Percentiles rank a stretch among this genome's conserved stretches.
Evolutionary conservation across 2,888 invertebrate species (phyloP).

Genomic region (Gari tellinella): DNA sequence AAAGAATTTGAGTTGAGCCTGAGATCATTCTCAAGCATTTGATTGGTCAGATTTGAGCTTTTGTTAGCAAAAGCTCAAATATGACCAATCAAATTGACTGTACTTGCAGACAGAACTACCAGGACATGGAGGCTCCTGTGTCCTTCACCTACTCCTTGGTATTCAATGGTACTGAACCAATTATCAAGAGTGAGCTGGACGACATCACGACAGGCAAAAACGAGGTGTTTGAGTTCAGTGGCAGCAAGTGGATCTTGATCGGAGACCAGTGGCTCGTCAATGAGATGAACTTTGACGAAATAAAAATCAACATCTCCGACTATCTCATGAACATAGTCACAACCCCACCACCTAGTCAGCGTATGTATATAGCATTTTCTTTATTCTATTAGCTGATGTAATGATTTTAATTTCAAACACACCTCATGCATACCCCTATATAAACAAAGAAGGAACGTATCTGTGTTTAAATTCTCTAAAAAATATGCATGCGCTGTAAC

Average conservation of each 20-base stretch:
- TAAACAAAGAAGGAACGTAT: too few relatives aligned
- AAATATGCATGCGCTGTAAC: too few relatives aligned
- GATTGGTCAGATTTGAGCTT: neutral
- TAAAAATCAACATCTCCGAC: constrained; percentile 68
- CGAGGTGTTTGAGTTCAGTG: constrained; percentile 41
- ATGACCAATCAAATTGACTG: too few relatives aligned
- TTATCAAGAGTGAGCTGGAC: constrained; percentile 53
- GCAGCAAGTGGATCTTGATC: constrained; percentile 46
- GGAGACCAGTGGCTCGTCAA: constrained; percentile 51
- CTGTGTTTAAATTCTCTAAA: too few relatives aligned
- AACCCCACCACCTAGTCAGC: constrained; percentile 57
- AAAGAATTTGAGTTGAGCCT: too few relatives aligned
- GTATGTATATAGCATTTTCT: constrained; percentile 29
- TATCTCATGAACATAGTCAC: constrained; percentile 56
- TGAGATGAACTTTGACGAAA: constrained; percentile 46
- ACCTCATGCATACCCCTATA: too few relatives aligned
- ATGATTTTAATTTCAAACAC: neutral
- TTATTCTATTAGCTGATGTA: too few relatives aligned
- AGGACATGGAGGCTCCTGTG: constrained; percentile 54
- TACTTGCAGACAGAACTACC: constrained; percentile 45
- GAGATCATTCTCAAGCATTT: neutral
- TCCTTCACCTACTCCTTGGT: constrained; percentile 67
- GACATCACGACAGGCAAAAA: constrained; percentile 42
- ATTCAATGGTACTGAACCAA: constrained; percentile 63
- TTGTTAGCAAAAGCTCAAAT: too few relatives aligned